phyloP scores from a whole-genome alignment of 2,113 vertebrate species.

The Panthera tigris region DNA sequence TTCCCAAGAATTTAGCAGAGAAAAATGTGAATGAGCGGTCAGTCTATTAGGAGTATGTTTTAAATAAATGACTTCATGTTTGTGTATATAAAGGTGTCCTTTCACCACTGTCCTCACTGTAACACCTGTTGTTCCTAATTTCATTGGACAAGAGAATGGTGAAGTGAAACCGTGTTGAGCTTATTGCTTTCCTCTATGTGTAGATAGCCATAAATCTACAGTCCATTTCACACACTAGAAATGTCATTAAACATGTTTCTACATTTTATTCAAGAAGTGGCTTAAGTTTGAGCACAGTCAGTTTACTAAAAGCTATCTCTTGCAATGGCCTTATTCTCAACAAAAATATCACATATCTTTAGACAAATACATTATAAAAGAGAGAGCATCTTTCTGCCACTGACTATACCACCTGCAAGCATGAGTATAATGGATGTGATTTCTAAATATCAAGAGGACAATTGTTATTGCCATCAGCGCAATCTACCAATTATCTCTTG shows the following conservation, averaged over 20 bases:
- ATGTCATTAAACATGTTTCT: neutral
- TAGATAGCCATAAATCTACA: neutral
- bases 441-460: conserved; percentile 15
- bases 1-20: neutral
- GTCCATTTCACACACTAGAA: neutral
- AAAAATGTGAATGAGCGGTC: neutral
- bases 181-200: neutral
- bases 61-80: neutral
- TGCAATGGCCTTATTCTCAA: neutral
- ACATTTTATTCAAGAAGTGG: neutral
- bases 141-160: neutral
- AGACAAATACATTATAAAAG: neutral
- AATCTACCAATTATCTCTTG: neutral
- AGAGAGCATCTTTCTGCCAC: neutral
- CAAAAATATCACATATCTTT: neutral
- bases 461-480: neutral
- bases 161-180: neutral
- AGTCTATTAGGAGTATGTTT: neutral
- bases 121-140: neutral
- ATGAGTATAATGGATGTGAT: neutral
- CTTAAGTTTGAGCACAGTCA: neutral
- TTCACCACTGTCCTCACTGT: neutral
- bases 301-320: neutral
- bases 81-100: neutral
- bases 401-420: neutral